Evolutionary conservation across 2,888 invertebrate genomes (phyloP).

Genomic region (Ophion obscuratus): DNA sequence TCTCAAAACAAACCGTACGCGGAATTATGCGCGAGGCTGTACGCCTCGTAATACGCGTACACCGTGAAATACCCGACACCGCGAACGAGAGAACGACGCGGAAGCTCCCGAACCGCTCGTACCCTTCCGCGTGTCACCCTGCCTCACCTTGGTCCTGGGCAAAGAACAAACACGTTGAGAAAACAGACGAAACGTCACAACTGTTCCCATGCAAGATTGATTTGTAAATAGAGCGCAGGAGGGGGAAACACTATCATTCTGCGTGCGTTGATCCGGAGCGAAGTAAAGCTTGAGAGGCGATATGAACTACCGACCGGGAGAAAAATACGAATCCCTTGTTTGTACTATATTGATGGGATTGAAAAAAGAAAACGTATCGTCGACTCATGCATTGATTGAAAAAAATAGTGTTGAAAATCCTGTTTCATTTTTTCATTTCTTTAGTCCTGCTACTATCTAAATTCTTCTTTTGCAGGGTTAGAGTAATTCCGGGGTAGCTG

Average conservation of each 20-base stretch:
- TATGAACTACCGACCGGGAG: not conserved
- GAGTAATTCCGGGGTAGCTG: no score
- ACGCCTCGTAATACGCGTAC: constrained; percentile 31
- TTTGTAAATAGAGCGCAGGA: not conserved
- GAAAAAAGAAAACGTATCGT: no score
- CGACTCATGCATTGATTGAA: no score
- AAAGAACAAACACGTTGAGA: constrained; percentile 60
- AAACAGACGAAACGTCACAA: constrained; percentile 34
- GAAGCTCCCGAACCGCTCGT: not conserved
- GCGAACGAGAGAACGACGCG: constrained; percentile 25
- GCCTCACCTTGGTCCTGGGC: constrained; percentile 8
- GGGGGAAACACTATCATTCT: not conserved
- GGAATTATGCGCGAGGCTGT: constrained; percentile 28
- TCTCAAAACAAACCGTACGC: constrained; percentile 11
- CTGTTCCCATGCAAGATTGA: constrained; percentile 42
- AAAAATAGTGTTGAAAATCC: no score
- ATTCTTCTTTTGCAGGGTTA: no score
- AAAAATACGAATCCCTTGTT: not conserved
- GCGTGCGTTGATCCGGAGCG: not conserved
- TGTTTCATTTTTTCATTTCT: no score
- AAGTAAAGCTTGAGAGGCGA: not conserved
- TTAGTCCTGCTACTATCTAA: no score
- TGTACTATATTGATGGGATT: not conserved
- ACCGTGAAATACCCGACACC: constrained; percentile 11
- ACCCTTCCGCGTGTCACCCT: not conserved